Evolutionary conservation across 2,113 vertebrate genomes (phyloP).

Genomic region (Hippopotamus amphibius): DNA sequence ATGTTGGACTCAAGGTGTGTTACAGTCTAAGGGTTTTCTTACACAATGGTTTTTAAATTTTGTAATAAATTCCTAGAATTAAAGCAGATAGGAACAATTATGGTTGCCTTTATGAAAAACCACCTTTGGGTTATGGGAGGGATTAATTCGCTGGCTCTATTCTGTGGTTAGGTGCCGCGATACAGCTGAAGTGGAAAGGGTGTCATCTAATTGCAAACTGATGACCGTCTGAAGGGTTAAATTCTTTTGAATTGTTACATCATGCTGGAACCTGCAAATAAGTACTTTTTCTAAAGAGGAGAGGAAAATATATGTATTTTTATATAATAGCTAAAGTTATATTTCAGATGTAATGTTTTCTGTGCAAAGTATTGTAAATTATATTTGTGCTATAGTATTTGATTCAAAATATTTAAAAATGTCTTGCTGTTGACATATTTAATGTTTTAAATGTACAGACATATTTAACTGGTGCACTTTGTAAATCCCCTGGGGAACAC

Average conservation of each 20-base stretch:
- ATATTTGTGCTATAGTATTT: constrained; percentile 91
- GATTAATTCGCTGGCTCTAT: neutral
- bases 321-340: constrained; percentile 90
- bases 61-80: constrained; percentile 76
- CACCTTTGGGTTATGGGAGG: constrained; percentile 31
- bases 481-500: constrained; percentile 87
- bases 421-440: constrained; percentile 89
- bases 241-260: constrained; percentile 84
- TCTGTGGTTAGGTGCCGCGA: neutral
- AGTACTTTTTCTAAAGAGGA: constrained; percentile 82
- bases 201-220: constrained; percentile 49
- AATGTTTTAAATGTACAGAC: constrained; percentile 90
- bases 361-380: constrained; percentile 88
- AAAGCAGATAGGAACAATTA: constrained; percentile 41
- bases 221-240: constrained; percentile 48
- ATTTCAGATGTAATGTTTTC: constrained; percentile 91
- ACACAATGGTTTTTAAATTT: constrained; percentile 75
- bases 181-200: constrained; percentile 24
- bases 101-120: neutral
- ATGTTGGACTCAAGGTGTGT: neutral
- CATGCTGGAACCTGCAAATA: constrained; percentile 85
- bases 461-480: constrained; percentile 90
- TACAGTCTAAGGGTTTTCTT: constrained; percentile 45
- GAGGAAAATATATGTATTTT: constrained; percentile 89
- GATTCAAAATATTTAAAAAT: constrained; percentile 90